Percentiles rank a stretch among this genome's conserved stretches.
Conservation (phyloP, 2,797 vertebrate species). For the Anomalospiza imberbis region DNA sequence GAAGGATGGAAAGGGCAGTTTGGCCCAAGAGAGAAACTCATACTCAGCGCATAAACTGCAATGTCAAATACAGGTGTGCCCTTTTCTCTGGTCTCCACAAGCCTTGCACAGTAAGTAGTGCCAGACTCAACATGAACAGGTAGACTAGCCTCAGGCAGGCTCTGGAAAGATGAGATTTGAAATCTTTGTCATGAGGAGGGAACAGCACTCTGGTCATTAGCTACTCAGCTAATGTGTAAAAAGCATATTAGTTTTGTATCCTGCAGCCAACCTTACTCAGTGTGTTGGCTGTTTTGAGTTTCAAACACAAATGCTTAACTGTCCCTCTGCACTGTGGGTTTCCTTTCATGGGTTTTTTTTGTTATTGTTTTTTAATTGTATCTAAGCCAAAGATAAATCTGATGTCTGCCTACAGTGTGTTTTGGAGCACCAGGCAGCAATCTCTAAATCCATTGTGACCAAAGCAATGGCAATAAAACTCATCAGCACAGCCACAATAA, state of each 20-base stretch:
- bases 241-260: not conserved
- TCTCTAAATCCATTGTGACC: not conserved
- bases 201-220: slow-evolving; percentile 2
- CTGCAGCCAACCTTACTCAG: not conserved
- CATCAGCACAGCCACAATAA: not conserved
- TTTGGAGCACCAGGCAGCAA: slow-evolving; percentile 21
- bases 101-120: not conserved
- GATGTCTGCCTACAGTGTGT: not conserved
- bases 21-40: not conserved
- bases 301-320: not conserved
- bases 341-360: not conserved
- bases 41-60: not conserved
- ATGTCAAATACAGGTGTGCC: not conserved
- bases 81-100: not conserved
- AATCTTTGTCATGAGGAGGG: not conserved
- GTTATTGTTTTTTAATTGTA: slow-evolving; percentile 38
- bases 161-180: not conserved
- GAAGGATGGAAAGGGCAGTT: not conserved
- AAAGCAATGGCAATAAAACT: not conserved
- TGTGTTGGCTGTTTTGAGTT: not conserved
- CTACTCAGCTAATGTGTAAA: not conserved
- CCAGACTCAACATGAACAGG: not conserved
- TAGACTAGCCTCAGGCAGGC: not conserved
- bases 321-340: slow-evolving; percentile 2
- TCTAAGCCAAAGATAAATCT: slow-evolving; percentile 22